phyloP scores from a whole-genome alignment of 2,113 vertebrate species.

The Callocephalon fimbriatum region DNA sequence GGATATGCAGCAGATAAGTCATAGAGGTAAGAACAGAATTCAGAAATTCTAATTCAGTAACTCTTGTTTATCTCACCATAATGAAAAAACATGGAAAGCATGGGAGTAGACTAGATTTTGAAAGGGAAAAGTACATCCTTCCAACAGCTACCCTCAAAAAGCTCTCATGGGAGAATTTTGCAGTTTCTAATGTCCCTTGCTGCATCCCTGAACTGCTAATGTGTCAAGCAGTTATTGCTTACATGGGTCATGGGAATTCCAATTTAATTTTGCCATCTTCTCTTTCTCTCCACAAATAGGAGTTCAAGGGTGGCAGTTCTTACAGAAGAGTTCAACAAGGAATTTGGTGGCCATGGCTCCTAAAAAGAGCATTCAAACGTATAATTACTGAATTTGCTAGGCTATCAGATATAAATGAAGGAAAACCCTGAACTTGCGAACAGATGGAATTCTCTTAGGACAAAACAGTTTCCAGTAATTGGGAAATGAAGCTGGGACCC shows the following conservation, averaged over 20 bases:
- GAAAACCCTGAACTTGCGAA: not conserved
- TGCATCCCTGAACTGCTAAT: not conserved
- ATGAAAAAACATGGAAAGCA: not conserved
- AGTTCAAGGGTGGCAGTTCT: not conserved
- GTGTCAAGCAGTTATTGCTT: not conserved
- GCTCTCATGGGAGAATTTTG: not conserved
- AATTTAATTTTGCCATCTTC: not conserved
- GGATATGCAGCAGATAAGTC: not conserved
- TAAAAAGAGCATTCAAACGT: not conserved
- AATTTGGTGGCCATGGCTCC: not conserved
- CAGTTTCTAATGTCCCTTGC: not conserved
- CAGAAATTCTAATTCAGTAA: not conserved
- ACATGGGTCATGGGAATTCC: too few relatives aligned
- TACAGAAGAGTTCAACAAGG: not conserved
- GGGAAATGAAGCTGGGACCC: not conserved
- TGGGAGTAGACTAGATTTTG: not conserved
- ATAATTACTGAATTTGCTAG: not conserved
- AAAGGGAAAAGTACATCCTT: not conserved
- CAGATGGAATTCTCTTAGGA: not conserved
- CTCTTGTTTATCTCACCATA: not conserved
- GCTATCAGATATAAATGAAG: not conserved
- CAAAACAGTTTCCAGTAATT: not conserved
- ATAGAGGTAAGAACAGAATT: not conserved
- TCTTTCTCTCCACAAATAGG: not conserved
- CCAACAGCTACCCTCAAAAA: not conserved